Percentiles rank a stretch among this genome's conserved stretches.
phyloP scores from a whole-genome alignment of 2,888 invertebrate genomes.

The Mesorhabditis belari region DNA sequence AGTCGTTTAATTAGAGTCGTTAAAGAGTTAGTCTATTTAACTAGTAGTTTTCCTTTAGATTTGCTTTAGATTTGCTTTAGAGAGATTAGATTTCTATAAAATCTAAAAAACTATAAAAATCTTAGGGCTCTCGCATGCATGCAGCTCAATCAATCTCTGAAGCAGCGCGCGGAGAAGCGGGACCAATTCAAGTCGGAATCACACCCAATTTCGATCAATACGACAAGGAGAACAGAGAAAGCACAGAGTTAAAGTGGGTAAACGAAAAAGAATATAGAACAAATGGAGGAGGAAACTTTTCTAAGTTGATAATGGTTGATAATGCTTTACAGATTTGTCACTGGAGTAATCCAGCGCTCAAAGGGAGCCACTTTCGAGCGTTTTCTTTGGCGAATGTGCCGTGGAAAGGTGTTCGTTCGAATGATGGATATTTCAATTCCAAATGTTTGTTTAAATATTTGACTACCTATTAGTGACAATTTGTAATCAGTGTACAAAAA shows the following conservation, averaged over 20 bases:
- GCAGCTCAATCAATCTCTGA: constrained; percentile 43
- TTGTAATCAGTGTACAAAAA: too few species aligned
- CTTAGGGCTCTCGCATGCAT: constrained; percentile 28
- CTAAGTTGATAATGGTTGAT: neutral
- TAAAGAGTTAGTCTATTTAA: too few species aligned
- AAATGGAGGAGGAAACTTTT: neutral
- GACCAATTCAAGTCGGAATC: constrained; percentile 20
- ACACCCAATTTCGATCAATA: constrained; percentile 9
- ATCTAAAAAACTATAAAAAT: neutral
- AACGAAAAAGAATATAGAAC: neutral
- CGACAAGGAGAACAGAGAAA: constrained; percentile 21
- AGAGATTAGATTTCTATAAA: too few species aligned
- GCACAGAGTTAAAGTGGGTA: constrained; percentile 29
- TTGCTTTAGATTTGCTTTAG: too few species aligned
- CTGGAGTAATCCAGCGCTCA: constrained; percentile 88
- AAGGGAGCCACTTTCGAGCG: constrained; percentile 89
- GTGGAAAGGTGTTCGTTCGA: constrained; percentile 69
- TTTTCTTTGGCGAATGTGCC: constrained; percentile 93
- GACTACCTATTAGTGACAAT: too few species aligned
- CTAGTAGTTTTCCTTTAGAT: too few species aligned
- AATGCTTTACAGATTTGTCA: constrained; percentile 72
- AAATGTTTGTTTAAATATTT: neutral
- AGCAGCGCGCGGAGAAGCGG: constrained; percentile 29
- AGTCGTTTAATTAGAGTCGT: too few species aligned
- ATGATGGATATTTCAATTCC: constrained; percentile 26